Evolutionary conservation across 2,888 invertebrate genomes (phyloP).

Genomic region (Synergus itoensis): DNA sequence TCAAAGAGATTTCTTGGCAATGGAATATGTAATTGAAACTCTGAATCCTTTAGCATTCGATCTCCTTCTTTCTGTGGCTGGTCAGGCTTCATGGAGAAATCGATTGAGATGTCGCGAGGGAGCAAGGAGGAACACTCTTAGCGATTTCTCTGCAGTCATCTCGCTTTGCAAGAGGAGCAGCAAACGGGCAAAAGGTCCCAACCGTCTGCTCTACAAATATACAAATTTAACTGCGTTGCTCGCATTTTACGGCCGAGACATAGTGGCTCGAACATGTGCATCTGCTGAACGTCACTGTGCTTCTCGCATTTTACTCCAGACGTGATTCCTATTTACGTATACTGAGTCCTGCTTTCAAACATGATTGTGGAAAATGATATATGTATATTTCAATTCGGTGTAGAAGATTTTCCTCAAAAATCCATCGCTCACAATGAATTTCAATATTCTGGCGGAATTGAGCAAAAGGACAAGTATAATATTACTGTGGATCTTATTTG

Average conservation of each 20-base stretch:
- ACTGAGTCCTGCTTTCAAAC: constrained; percentile 5
- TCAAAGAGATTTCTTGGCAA: neutral
- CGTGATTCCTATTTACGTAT: constrained; percentile 33
- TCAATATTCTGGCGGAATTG: neutral
- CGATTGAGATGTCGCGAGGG: constrained; percentile 37
- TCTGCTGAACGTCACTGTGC: constrained; percentile 15
- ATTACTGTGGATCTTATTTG: neutral
- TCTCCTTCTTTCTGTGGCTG: constrained; percentile 9
- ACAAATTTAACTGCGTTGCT: constrained; percentile 70
- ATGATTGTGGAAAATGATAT: constrained; percentile 29
- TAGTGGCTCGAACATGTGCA: constrained; percentile 34
- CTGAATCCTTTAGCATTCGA: constrained; percentile 21
- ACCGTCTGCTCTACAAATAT: constrained; percentile 67
- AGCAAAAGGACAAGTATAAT: neutral
- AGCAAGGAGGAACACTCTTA: constrained; percentile 17
- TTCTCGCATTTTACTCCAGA: constrained; percentile 29
- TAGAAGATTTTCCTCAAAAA: neutral
- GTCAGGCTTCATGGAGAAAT: constrained; percentile 10
- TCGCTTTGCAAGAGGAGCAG: constrained; percentile 33
- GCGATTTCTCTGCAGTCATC: constrained; percentile 34
- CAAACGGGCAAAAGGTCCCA: constrained; percentile 50
- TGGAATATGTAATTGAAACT: constrained; percentile 9
- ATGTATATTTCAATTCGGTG: neutral
- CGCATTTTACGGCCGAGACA: constrained; percentile 69
- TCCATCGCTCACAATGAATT: neutral